A percentile compares a stretch with the other conserved stretches of the same genome.
Conservation (phyloP, 2,113 vertebrate species). For the Myodes glareolus region DNA sequence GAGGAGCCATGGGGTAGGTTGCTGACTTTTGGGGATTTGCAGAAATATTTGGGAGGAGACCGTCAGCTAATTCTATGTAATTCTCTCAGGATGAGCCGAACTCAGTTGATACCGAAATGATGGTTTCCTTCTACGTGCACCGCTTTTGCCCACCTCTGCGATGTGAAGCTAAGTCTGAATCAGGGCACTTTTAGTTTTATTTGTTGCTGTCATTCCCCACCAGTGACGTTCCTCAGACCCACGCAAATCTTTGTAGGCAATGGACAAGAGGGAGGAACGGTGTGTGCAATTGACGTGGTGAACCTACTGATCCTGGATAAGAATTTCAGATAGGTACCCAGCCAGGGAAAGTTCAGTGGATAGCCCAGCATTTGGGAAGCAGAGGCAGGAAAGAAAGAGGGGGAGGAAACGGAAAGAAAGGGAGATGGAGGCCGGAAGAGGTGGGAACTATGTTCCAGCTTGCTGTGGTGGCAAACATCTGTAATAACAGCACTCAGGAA, state of each 20-base stretch:
- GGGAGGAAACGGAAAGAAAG: not conserved
- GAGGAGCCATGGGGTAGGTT: not conserved
- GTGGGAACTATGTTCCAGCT: not conserved
- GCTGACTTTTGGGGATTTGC: not conserved
- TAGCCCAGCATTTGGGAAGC: not conserved
- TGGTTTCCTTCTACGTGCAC: not conserved
- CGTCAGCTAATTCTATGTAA: not conserved
- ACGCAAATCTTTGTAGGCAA: not conserved
- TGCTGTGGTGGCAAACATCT: not conserved
- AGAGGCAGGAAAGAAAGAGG: not conserved
- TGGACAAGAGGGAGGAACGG: not conserved
- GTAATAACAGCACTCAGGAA: not conserved
- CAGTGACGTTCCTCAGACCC: not conserved
- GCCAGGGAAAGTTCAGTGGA: not conserved
- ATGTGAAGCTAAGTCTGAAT: not conserved
- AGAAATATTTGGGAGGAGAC: slow-evolving; percentile 3
- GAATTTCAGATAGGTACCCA: not conserved
- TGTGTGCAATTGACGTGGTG: not conserved
- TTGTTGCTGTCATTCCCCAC: no score
- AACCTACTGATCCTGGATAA: not conserved
- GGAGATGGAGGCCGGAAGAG: not conserved
- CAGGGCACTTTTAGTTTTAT: not conserved
- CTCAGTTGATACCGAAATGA: not conserved
- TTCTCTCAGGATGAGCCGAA: not conserved
- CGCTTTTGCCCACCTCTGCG: not conserved